A percentile compares a stretch with the other conserved stretches of the same genome.
Evolutionary conservation across 2,797 vertebrate genomes (phyloP).

Genomic region (Scleropages formosus): DNA sequence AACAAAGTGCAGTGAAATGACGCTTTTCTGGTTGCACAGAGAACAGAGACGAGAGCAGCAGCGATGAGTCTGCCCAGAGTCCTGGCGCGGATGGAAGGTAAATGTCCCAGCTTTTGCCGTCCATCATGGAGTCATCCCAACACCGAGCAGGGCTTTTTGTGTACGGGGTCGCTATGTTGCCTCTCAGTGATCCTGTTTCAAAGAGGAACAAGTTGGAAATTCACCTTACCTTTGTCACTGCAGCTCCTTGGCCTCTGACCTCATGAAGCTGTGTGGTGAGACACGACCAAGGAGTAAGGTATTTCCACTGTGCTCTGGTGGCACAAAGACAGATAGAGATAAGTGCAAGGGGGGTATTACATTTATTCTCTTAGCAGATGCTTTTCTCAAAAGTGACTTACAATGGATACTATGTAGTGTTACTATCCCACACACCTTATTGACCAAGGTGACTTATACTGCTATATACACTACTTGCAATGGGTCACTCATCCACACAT

Average conservation of each 20-base stretch:
- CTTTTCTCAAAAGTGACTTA: too few species aligned
- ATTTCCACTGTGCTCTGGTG: constrained; percentile 39
- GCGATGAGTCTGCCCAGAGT: constrained; percentile 86
- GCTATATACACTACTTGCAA: too few species aligned
- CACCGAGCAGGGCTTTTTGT: neutral
- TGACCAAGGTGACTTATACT: too few species aligned
- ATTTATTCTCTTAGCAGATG: too few species aligned
- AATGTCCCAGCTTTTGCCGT: constrained; percentile 29
- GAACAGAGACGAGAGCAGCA: constrained; percentile 87
- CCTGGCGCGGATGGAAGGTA: constrained; percentile 90
- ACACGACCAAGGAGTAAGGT: constrained; percentile 90
- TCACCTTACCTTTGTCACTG: too few species aligned
- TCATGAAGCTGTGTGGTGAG: constrained; percentile 93
- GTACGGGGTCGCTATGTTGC: too few species aligned
- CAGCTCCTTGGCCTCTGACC: constrained; percentile 86
- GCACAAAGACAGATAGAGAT: too few species aligned
- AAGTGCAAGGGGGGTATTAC: too few species aligned
- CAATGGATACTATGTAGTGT: too few species aligned
- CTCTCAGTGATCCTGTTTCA: neutral
- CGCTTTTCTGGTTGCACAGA: constrained; percentile 64
- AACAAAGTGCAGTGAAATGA: neutral
- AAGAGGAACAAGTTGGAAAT: neutral
- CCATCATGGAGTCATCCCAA: neutral
- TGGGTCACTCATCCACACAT: too few species aligned
- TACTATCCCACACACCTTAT: too few species aligned